Evolutionary conservation across 1,140 invertebrate species (phyloP).

Genomic region (Pseudobourletiella spinata): DNA sequence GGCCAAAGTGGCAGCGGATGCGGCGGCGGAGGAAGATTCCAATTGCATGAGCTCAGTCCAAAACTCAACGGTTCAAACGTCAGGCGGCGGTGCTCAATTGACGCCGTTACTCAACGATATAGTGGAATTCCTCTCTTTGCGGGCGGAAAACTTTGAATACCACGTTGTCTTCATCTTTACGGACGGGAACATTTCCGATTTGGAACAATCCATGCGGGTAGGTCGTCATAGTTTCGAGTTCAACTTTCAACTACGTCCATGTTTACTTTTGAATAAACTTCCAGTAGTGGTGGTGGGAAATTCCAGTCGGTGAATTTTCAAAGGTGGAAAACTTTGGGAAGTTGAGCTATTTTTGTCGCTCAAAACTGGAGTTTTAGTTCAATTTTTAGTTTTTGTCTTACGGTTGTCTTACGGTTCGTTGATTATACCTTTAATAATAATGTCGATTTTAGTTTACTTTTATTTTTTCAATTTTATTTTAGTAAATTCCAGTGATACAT

Average conservation of each 20-base stretch:
- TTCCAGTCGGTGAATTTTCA: too few species aligned
- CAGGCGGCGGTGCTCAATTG: background rate
- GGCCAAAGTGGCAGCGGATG: slow-evolving; percentile 1
- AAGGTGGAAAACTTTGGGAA: too few species aligned
- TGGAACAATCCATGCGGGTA: slow-evolving; percentile 19
- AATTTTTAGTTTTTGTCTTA: too few species aligned
- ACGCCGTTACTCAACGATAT: slow-evolving; percentile 23
- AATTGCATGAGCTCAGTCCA: background rate
- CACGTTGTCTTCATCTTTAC: slow-evolving; percentile 30
- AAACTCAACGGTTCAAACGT: background rate
- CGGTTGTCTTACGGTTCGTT: too few species aligned
- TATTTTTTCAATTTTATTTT: too few species aligned
- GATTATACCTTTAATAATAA: too few species aligned
- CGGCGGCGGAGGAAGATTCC: slow-evolving; percentile 3
- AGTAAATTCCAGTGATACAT: too few species aligned
- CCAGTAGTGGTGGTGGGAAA: too few species aligned
- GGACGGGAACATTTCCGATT: slow-evolving; percentile 23
- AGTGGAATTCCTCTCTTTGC: slow-evolving; percentile 9
- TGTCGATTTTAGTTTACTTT: too few species aligned
- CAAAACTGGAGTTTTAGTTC: too few species aligned
- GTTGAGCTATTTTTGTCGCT: too few species aligned
- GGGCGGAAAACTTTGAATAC: slow-evolving; percentile 26
- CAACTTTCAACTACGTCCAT: background rate
- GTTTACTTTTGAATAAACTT: background rate
- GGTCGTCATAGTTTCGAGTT: background rate